Evolutionary conservation across 2,888 invertebrate species (phyloP).

Genomic region (Cyclophora punctaria): DNA sequence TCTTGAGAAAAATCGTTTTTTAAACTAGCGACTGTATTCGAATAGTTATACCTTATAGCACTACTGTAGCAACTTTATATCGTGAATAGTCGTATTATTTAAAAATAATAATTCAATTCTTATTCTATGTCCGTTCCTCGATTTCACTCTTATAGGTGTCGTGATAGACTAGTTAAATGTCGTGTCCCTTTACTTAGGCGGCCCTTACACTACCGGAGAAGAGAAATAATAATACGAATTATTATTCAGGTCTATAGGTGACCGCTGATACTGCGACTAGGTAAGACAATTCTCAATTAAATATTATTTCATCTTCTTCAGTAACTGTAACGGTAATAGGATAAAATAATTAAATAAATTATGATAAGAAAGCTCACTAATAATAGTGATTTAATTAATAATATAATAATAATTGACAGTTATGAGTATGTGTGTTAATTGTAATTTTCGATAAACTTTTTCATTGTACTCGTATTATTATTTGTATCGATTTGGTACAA

Average conservation of each 20-base stretch:
- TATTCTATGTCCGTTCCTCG: conserved; percentile 71
- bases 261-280: no score
- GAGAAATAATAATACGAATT: no score
- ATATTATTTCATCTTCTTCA: conserved; percentile 4
- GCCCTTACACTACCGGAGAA: neutral
- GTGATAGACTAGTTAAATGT: conserved; percentile 69
- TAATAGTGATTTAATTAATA: conserved; percentile 36
- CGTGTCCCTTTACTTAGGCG: conserved; percentile 57
- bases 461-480: conserved; percentile 23
- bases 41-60: conserved; percentile 36
- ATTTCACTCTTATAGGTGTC: conserved; percentile 73
- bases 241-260: no score
- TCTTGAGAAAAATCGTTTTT: conserved; percentile 14
- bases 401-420: conserved; percentile 26
- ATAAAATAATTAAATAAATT: conserved; percentile 35
- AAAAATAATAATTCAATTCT: conserved; percentile 54
- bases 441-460: conserved; percentile 31
- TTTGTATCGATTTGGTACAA: conserved; percentile 24
- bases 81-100: conserved; percentile 51
- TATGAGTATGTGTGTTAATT: conserved; percentile 52
- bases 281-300: no score
- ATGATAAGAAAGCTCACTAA: conserved; percentile 64
- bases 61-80: conserved; percentile 38
- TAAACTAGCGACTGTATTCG: conserved; percentile 17
- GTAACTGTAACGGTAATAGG: conserved; percentile 22